phyloP scores from a whole-genome alignment of 1,140 invertebrate genomes.

The Caerostris extrusa region DNA sequence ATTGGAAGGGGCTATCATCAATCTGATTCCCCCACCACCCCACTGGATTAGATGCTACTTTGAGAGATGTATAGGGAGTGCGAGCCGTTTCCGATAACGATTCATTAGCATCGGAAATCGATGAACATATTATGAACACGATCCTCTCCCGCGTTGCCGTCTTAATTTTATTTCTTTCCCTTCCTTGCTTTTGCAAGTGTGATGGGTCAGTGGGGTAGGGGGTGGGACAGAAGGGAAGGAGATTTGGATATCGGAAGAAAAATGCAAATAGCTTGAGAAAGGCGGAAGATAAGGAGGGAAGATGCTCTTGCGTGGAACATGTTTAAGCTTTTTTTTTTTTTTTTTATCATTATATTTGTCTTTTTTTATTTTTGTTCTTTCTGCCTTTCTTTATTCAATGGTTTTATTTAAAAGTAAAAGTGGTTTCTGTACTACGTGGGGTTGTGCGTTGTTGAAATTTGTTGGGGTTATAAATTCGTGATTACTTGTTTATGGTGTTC shows the following conservation, averaged over 20 bases:
- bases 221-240: neutral
- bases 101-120: constrained; percentile 62
- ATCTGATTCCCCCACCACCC: neutral
- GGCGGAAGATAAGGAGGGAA: neutral
- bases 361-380: too few relatives aligned
- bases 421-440: too few relatives aligned
- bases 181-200: neutral
- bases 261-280: neutral
- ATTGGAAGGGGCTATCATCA: constrained; percentile 15
- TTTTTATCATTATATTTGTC: too few relatives aligned
- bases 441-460: too few relatives aligned
- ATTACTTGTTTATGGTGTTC: too few relatives aligned
- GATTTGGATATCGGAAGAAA: neutral
- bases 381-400: too few relatives aligned
- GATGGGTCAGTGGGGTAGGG: neutral
- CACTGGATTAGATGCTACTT: constrained; percentile 17
- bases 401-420: too few relatives aligned
- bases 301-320: neutral
- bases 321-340: neutral
- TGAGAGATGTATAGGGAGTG: constrained; percentile 2
- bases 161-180: constrained; percentile 21
- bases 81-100: constrained; percentile 60
- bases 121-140: constrained; percentile 52
- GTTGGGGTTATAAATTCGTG: too few relatives aligned
- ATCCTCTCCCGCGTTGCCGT: constrained; percentile 8